Conservation (phyloP, 1,140 invertebrate genomes). For the Lerema accius region DNA sequence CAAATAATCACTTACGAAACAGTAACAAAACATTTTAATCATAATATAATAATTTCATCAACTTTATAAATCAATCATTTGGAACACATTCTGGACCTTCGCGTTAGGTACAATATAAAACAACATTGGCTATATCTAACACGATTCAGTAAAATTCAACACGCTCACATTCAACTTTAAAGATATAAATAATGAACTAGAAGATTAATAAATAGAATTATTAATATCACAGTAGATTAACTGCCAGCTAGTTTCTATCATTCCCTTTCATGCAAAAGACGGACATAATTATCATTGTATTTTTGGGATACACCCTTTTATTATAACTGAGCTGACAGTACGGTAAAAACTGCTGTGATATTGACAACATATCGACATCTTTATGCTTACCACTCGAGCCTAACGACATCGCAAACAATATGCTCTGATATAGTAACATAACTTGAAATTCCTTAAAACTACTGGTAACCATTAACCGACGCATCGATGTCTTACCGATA, state of each 20-base stretch:
- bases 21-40: conserved; percentile 57
- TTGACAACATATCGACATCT: conserved; percentile 67
- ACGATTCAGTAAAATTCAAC: conserved; percentile 70
- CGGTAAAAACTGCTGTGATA: conserved; percentile 78
- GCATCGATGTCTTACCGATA: conserved; percentile 48
- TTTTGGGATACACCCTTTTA: conserved; percentile 14
- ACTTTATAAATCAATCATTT: conserved; percentile 69
- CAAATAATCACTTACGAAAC: conserved; percentile 43
- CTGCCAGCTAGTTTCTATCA: conserved; percentile 76
- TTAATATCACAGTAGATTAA: conserved; percentile 81
- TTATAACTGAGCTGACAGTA: conserved; percentile 58
- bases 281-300: conserved; percentile 15
- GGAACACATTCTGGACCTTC: conserved; percentile 75
- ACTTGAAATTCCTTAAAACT: conserved; percentile 65
- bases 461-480: conserved; percentile 76
- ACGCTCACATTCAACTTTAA: conserved; percentile 63
- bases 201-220: conserved; percentile 78
- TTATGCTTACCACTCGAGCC: conserved; percentile 28
- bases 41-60: conserved; percentile 60
- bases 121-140: conserved; percentile 68
- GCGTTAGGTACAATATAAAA: conserved; percentile 69
- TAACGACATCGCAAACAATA: conserved; percentile 58
- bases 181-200: conserved; percentile 73
- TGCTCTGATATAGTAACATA: conserved; percentile 52
- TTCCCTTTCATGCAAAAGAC: conserved; percentile 31